Percentiles rank a stretch among this genome's conserved stretches.
Conservation (phyloP, 1,140 invertebrate species). For the Drosophila lacertosa region DNA sequence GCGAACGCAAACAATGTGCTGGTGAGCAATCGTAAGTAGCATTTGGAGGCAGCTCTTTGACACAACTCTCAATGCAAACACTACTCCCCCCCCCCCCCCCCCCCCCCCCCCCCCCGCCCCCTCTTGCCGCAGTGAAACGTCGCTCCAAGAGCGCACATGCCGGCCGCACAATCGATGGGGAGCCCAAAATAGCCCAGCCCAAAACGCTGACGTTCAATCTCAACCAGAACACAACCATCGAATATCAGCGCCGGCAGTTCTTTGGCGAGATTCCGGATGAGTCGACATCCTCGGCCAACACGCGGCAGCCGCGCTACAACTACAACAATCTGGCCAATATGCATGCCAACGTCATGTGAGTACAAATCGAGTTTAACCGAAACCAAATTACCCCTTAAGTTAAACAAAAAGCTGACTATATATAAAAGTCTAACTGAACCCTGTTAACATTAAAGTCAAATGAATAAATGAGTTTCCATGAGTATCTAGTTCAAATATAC, state of each 20-base stretch:
- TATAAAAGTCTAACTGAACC: too few species aligned
- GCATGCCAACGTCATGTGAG: conserved; percentile 84
- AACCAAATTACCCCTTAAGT: too few species aligned
- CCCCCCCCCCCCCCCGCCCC: background rate
- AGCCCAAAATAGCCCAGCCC: conserved; percentile 80
- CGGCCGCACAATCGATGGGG: conserved; percentile 53
- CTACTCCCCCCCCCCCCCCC: background rate
- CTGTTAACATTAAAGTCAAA: too few species aligned
- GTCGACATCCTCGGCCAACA: conserved; percentile 26
- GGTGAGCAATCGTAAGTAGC: conserved; percentile 79
- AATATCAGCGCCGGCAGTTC: conserved; percentile 81
- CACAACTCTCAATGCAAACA: conserved; percentile 10
- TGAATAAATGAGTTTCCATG: too few species aligned
- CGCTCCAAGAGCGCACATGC: conserved; percentile 83
- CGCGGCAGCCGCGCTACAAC: conserved; percentile 58
- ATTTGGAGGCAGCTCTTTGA: conserved; percentile 6
- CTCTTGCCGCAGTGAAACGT: conserved; percentile 76
- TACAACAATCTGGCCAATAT: conserved; percentile 77
- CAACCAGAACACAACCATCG: conserved; percentile 82
- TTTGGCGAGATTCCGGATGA: conserved; percentile 72
- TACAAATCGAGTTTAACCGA: background rate
- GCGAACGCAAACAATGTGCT: conserved; percentile 39
- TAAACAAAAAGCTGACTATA: too few species aligned
- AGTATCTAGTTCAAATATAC: too few species aligned
- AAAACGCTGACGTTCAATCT: conserved; percentile 83